phyloP scores from a whole-genome alignment of 2,113 vertebrate genomes.

The Agelaius phoeniceus region DNA sequence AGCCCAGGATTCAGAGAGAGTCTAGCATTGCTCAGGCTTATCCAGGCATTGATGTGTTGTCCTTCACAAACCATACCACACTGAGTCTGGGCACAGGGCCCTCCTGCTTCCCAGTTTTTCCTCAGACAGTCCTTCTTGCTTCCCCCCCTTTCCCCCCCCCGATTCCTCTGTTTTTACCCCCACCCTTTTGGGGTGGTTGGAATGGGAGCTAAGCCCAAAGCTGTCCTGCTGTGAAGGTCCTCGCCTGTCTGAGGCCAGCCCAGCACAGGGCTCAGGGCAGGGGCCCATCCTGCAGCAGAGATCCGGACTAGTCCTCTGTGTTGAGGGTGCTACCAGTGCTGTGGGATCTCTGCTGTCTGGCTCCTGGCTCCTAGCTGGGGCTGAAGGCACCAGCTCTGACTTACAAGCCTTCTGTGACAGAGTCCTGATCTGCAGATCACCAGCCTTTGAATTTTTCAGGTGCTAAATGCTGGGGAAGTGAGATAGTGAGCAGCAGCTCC shows the following conservation, averaged over 20 bases:
- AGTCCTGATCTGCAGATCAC: background rate
- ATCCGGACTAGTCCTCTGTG: background rate
- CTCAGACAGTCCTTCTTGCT: background rate
- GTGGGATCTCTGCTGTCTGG: background rate
- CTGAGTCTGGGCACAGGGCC: background rate
- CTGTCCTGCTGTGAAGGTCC: background rate
- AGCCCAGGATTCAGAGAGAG: background rate
- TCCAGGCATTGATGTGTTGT: background rate
- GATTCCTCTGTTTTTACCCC: background rate
- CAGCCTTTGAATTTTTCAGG: background rate
- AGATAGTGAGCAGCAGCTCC: background rate
- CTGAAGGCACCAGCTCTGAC: background rate
- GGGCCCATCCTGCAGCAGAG: background rate
- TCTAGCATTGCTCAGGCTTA: background rate
- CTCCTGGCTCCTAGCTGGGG: background rate
- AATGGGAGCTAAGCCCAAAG: background rate
- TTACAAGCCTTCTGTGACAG: background rate
- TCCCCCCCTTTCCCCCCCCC: rapidly evolving
- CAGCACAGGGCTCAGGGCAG: background rate
- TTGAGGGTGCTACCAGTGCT: background rate
- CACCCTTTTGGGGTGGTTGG: background rate
- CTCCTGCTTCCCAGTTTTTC: background rate
- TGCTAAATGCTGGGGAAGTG: background rate
- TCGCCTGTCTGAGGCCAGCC: background rate
- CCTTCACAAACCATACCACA: rapidly evolving